These are phyloP conservation scores for Ips nitidus DNA, from an alignment of 1,140 invertebrate species.

Conservation along the genomic window DNA sequence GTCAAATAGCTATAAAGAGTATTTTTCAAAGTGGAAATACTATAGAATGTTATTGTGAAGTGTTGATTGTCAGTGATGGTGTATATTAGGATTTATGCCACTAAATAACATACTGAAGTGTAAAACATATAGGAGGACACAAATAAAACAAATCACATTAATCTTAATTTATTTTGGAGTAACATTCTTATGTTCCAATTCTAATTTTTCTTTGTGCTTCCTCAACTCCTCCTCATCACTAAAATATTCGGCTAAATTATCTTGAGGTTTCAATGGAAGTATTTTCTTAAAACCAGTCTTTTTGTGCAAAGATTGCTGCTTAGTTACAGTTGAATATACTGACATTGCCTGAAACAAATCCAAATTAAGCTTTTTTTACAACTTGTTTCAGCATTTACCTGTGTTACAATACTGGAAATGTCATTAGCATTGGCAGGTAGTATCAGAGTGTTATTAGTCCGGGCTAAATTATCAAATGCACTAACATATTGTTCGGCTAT, in stretches of 20 bases:
- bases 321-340: conserved; percentile 67
- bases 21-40: no score
- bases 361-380: conserved; percentile 7
- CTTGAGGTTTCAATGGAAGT: conserved; percentile 34
- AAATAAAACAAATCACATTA: no score
- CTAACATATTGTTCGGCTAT: conserved; percentile 94
- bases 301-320: conserved; percentile 36
- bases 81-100: no score
- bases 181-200: conserved; percentile 16
- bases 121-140: no score
- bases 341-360: conserved; percentile 63
- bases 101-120: no score
- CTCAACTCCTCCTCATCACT: conserved; percentile 59
- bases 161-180: conserved; percentile 13
- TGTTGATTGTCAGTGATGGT: no score
- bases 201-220: conserved; percentile 38
- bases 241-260: conserved; percentile 57
- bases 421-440: conserved; percentile 89
- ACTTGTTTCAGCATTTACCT: conserved; percentile 59
- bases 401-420: conserved; percentile 78
- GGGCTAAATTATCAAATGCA: conserved; percentile 91
- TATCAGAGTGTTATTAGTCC: conserved; percentile 92
- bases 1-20: no score
- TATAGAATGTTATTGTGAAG: no score
- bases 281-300: conserved; percentile 31